Evolutionary conservation across 2,888 invertebrate genomes (phyloP), one percentile per base, ranked within the genome.

Genomic region (Caenorhabditis afra): DNA sequence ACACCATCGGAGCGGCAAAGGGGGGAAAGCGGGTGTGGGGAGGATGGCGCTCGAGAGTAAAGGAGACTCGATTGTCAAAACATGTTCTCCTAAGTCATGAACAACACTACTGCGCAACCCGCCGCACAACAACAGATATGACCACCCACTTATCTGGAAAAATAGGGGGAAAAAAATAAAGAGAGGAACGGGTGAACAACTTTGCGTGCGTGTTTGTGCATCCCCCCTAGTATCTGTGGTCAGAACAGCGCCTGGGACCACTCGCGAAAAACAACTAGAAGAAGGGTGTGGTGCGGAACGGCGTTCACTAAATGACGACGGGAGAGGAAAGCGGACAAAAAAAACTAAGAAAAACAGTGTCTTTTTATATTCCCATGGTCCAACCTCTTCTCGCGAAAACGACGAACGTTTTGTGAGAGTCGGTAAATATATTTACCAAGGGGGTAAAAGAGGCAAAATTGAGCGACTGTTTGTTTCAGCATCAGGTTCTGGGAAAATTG

Each of bases 61-160:
- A 53, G 29, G 58, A 61, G 70, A 70, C 64, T 50, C 44, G 64
- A 64, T 64, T 73, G 57, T 58, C 58, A 73, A 73, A 73, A 73
- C 73, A 73, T 58, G 73, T 73, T 73, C 64, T 58, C 47, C 68
- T 61, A 61, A 70, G 70, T 70, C 70, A 70, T 70, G 70, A 70
- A 70, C 53, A 70, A 55, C 53, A 70, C 29, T 29, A 29, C 29
- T 29, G 29, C 29, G 29, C 29, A 29, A 29, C 29, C n/a, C n/a
- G n/a, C n/a, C 29, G 29, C 29, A 29, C 29, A 29, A 29, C 29
- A 29, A 29, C 59, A 41, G 50, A 67, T 59, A 68, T 59, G 59
- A 52, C 59, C 59, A 52, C 55, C 58, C 57, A 71, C 61, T 70
- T 70, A 70, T 70, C 61, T 70, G 68, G 44, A 67, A 67, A 23